A percentile compares a stretch with the other conserved stretches of the same genome.
Evolutionary conservation across 2,888 invertebrate species (phyloP).

Genomic region (Synergus gifuensis): DNA sequence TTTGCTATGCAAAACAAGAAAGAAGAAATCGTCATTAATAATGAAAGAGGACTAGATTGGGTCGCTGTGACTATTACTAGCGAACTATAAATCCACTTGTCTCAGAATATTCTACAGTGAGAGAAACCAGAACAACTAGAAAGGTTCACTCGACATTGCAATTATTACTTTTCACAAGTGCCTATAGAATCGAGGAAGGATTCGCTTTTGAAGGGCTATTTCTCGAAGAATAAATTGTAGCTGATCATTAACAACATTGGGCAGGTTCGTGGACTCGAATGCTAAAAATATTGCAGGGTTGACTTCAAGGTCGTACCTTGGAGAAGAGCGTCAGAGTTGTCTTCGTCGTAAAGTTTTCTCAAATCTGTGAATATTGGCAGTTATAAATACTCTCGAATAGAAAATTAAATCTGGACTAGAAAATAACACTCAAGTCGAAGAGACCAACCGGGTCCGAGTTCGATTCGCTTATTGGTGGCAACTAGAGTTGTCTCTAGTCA

Average conservation of each 20-base stretch:
- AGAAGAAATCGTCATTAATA: constrained; percentile 24
- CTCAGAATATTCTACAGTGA: constrained; percentile 21
- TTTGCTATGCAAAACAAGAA: not conserved
- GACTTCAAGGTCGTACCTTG: constrained; percentile 66
- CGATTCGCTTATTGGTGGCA: not conserved
- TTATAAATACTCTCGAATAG: constrained; percentile 60
- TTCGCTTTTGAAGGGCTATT: not conserved
- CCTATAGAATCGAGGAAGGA: not conserved
- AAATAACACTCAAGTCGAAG: not conserved
- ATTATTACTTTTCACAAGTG: constrained; percentile 16
- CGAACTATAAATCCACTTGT: constrained; percentile 20
- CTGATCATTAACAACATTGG: constrained; percentile 46
- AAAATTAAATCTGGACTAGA: constrained; percentile 6
- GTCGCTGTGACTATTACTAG: constrained; percentile 28
- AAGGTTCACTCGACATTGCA: not conserved
- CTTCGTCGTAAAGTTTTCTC: constrained; percentile 51
- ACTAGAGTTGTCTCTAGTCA: not conserved
- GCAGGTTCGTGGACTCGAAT: constrained; percentile 62
- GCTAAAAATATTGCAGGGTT: constrained; percentile 69
- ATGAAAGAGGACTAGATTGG: constrained; percentile 27
- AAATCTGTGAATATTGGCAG: constrained; percentile 53
- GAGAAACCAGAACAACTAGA: constrained; percentile 18
- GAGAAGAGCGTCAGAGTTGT: constrained; percentile 49
- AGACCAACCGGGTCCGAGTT: not conserved
- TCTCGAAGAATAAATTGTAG: not conserved